These are phyloP conservation scores for Cacoxenus indagator DNA, from an alignment of 2,888 invertebrate species.

Conservation along the genomic window DNA sequence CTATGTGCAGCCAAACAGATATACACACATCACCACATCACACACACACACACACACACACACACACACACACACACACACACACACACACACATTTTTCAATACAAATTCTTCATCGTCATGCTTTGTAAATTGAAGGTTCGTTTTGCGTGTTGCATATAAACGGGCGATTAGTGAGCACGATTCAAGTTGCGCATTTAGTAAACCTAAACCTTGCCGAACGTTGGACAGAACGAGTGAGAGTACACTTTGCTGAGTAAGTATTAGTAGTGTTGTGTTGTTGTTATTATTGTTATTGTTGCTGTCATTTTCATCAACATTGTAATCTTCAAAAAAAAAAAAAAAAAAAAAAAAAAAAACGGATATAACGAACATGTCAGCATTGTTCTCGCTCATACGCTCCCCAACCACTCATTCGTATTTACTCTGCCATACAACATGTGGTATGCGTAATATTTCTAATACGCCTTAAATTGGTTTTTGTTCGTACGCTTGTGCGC, in stretches of 20 bases:
- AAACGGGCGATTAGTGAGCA: slow-evolving; percentile 49
- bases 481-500: neutral
- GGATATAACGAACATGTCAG: neutral
- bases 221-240: too few species aligned
- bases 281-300: slow-evolving; percentile 11
- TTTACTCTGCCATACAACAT: slow-evolving; percentile 39
- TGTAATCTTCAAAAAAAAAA: too few species aligned
- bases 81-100: neutral
- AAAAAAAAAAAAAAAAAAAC: too few species aligned
- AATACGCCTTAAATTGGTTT: slow-evolving; percentile 40
- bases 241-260: too few species aligned
- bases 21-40: too few species aligned
- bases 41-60: too few species aligned
- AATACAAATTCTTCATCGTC: neutral
- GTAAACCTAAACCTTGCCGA: neutral
- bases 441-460: slow-evolving; percentile 51
- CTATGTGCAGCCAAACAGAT: too few species aligned
- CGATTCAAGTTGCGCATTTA: neutral
- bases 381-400: too few species aligned
- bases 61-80: too few species aligned
- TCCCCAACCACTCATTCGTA: too few species aligned
- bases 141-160: slow-evolving; percentile 46
- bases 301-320: neutral
- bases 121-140: slow-evolving; percentile 8
- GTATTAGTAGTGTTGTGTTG: too few species aligned